Evolutionary conservation across 2,113 vertebrate genomes (phyloP), one percentile per base, ranked within the genome.

Genomic region (Rhizomys pruinosus): DNA sequence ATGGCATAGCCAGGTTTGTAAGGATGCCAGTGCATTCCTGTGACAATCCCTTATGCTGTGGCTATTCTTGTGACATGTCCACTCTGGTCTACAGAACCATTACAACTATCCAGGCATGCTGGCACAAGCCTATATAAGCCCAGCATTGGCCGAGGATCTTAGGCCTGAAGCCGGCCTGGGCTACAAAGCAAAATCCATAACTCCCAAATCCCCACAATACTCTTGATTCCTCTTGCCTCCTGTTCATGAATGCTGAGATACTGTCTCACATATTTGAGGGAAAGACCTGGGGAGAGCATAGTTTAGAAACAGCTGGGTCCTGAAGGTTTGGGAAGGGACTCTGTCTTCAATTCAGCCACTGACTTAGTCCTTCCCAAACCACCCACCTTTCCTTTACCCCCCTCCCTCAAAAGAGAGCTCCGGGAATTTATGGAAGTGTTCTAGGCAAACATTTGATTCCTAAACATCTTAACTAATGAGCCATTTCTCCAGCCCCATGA

Each of bases 231-330:
- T n/a, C n/a, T n/a, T n/a, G n/a, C n/a, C n/a, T n/a, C n/a, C n/a
- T n/a, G n/a, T n/a, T n/a, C n/a, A n/a, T n/a, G n/a, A n/a, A n/a
- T n/a, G n/a, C n/a, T n/a, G n/a, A n/a, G n/a, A n/a, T n/a, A n/a
- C n/a, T n/a, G n/a, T n/a, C n/a, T n/a, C n/a, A n/a, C n/a, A n/a
- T n/a, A n/a, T n/a, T n/a, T n/a, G n/a, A 16, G 37, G 73, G 66
- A 44, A 47, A 63, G 13, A 39, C 84, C 23, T 59, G 52, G 89
- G 47, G 11, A 91, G n/a, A 15, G 4, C 34, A 22, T 84, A 15
- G 39, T 88, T 84, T 47, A 80, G 20, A 90, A 91, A 61, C n/a
- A n/a, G n/a, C n/a, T n/a, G 47, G 88, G 59, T 71, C 25, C 55
- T 63, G 8, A 47, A 8, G 16, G 47, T 68, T 37, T 19, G n/a